A percentile compares a stretch with the other conserved stretches of the same genome.
Evolutionary conservation across 2,113 vertebrate genomes (phyloP).

Genomic region (Ciconia maguari): DNA sequence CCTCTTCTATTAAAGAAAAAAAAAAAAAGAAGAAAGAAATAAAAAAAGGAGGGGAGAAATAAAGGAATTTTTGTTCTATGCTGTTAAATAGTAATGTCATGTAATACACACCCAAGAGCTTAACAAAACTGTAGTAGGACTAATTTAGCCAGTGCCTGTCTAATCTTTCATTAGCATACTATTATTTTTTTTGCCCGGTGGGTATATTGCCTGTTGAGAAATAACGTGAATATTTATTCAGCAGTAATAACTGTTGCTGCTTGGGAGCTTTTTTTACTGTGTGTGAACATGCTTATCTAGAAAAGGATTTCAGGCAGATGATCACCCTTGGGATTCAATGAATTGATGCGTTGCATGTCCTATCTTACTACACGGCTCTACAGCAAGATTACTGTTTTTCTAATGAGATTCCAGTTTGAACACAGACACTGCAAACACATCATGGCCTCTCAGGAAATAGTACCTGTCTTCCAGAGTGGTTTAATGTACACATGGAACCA

Average conservation of each 20-base stretch:
- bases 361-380: neutral
- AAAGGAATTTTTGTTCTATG: neutral
- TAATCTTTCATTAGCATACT: conserved; percentile 28
- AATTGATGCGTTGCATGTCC: neutral
- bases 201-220: neutral
- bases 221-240: conserved; percentile 7
- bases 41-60: neutral
- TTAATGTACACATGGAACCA: neutral
- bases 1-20: neutral
- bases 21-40: neutral
- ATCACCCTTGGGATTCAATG: conserved; percentile 25
- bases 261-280: neutral
- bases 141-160: conserved; percentile 9
- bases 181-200: conserved; percentile 9
- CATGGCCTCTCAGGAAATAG: neutral
- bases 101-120: conserved; percentile 14
- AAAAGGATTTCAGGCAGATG: conserved; percentile 28
- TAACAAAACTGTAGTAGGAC: neutral
- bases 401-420: neutral
- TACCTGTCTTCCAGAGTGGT: neutral
- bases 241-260: conserved; percentile 32
- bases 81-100: neutral
- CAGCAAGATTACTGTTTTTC: neutral
- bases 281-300: conserved; percentile 10
- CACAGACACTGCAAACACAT: neutral